A percentile compares a stretch with the other conserved stretches of the same genome.
Evolutionary conservation across 2,888 invertebrate genomes (phyloP).

Genomic region (Spisula solida): DNA sequence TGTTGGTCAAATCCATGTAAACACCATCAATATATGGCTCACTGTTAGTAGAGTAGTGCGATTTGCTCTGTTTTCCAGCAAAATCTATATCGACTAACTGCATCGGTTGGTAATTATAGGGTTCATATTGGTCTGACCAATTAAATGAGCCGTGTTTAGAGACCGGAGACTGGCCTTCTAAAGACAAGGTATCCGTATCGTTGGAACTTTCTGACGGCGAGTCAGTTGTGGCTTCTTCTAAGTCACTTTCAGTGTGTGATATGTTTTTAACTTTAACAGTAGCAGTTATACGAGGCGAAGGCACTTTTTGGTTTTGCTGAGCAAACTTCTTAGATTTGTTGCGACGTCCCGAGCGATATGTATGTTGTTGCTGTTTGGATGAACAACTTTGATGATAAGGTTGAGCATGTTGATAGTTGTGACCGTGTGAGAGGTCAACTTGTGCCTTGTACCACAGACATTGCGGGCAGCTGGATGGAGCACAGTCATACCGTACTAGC

Average conservation of each 20-base stretch:
- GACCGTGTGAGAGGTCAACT: conserved; percentile 58
- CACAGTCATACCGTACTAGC: conserved; percentile 83
- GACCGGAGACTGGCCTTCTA: conserved; percentile 43
- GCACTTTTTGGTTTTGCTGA: conserved; percentile 63
- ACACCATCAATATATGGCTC: conserved; percentile 78
- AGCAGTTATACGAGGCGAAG: conserved; percentile 49
- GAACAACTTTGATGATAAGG: conserved; percentile 41
- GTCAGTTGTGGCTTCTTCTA: conserved; percentile 58
- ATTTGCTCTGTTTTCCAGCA: conserved; percentile 71
- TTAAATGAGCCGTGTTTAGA: conserved; percentile 47
- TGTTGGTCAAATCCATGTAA: conserved; percentile 85
- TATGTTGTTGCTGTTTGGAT: conserved; percentile 41
- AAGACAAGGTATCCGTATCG: conserved; percentile 43
- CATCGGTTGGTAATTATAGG: conserved; percentile 55
- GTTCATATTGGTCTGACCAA: conserved; percentile 52
- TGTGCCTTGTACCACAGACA: conserved; percentile 79
- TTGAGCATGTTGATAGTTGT: conserved; percentile 58
- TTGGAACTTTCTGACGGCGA: conserved; percentile 55
- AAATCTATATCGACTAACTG: conserved; percentile 82
- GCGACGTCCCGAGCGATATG: conserved; percentile 18
- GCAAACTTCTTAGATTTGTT: conserved; percentile 63
- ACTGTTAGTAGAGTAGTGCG: conserved; percentile 48
- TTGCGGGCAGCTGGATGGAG: conserved; percentile 83
- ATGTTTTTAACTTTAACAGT: conserved; percentile 65
- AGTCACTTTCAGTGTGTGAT: conserved; percentile 69